Base-by-base conservation (phyloP, 1,140 invertebrate genomes). In the Proales similis region DNA sequence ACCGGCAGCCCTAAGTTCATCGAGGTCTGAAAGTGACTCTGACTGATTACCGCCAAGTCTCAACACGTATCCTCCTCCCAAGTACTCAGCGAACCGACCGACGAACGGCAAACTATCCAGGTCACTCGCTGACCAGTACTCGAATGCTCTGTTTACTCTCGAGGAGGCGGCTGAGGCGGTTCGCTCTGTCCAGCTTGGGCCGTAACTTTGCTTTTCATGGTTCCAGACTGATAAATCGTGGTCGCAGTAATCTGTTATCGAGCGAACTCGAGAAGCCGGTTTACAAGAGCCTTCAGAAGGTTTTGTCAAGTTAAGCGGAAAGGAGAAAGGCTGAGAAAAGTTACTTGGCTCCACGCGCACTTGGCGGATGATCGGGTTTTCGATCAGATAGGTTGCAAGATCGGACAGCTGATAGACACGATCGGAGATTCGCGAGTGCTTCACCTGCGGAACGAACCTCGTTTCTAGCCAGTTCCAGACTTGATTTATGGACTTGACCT, bases 11-110 rank as follows among this genome's bases (percentile, higher is more conserved):
- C 38, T 73, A 69, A 3, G 66, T 49, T 26, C 64, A 65, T 1
- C 67, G 66, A 5, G 14, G 6, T 6, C 14, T 9, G 27, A 68
- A 72, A 12, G 77, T 79, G 17, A 68, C 68, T 3, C 82, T 65
- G n/a, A 70, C 66, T 68, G 33, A 39, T 27, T 4, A 14, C 27
- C 66, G 67, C 71, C 14, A 77, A 79, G n/a, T 68, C 68, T 0
- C 78, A 69, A 6, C 4, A 81, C 68, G 66, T 82, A 82, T 0
- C 81, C 81, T 26, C 81, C 81, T 1, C 80, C 81, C 19, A 71
- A 65, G 66, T 82, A 82, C 2, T 76, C 60, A 39, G 68, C 72
- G 39, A 77, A 67, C 17, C 70, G 68, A 4, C 78, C 79, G 65
- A 69, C 70, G 67, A 75, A 78, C 0, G 78, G 77, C 30, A 74